Percentiles rank a stretch among this genome's conserved stretches.
Evolutionary conservation across 2,797 vertebrate species (phyloP).

Genomic region (Crocidura indochinensis): DNA sequence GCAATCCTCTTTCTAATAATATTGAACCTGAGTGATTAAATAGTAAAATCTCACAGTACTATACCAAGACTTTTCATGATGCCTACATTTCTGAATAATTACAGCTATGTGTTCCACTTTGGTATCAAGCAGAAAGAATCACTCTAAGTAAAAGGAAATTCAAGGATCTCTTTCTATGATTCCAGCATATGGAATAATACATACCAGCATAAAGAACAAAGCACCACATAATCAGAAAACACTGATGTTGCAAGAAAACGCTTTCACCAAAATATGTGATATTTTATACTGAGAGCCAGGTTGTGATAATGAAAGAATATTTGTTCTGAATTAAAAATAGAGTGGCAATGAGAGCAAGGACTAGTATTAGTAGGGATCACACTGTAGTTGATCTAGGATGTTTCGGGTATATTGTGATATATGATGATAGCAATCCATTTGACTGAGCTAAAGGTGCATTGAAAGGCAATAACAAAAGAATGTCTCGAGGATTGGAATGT

Average conservation of each 20-base stretch:
- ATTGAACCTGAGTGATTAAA: constrained; percentile 54
- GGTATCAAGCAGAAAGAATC: constrained; percentile 41
- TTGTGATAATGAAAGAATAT: background rate
- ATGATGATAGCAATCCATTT: background rate
- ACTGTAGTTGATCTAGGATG: background rate
- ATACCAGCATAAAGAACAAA: background rate
- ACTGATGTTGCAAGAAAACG: background rate
- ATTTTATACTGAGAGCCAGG: background rate
- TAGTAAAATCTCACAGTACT: constrained; percentile 56
- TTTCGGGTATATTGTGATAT: background rate
- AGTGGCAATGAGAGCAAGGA: background rate
- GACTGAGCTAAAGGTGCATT: background rate
- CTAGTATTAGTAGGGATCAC: background rate
- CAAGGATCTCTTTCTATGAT: background rate
- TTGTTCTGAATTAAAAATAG: constrained; percentile 16
- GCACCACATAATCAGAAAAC: background rate
- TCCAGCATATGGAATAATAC: background rate
- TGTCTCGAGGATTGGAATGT: background rate
- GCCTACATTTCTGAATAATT: constrained; percentile 65
- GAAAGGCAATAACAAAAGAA: background rate
- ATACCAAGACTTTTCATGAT: constrained; percentile 61
- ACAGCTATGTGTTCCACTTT: constrained; percentile 51
- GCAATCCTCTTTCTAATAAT: constrained; percentile 59
- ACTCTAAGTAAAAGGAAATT: constrained; percentile 20
- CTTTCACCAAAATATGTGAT: background rate